These are phyloP conservation scores for Pseudonaja textilis DNA, from an alignment of 2,113 vertebrate genomes.

Conservation along the genomic window DNA sequence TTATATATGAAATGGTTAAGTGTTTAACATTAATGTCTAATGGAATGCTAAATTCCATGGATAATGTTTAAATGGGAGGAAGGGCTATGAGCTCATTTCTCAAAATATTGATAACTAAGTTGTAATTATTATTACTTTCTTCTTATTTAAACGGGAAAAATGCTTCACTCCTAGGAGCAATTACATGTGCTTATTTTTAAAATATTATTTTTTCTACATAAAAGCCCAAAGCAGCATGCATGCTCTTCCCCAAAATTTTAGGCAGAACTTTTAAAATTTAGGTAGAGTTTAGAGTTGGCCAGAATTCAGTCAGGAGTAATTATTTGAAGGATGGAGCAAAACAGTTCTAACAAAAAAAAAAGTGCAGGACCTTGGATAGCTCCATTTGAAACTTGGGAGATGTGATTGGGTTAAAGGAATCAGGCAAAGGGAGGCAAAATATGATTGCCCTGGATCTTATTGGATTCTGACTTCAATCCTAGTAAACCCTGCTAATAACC, in stretches of 20 bases:
- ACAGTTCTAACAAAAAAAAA: background rate
- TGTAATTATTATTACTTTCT: background rate
- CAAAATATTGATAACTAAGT: conserved; percentile 42
- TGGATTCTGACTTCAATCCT: background rate
- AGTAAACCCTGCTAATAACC: background rate
- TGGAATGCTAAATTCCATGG: conserved; percentile 48
- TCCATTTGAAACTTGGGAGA: background rate
- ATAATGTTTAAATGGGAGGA: conserved; percentile 49
- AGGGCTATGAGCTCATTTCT: conserved; percentile 46
- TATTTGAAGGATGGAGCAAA: background rate
- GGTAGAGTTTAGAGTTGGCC: background rate
- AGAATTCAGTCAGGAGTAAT: background rate
- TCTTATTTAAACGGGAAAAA: background rate
- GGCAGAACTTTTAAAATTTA: background rate
- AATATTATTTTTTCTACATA: background rate
- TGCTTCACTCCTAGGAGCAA: background rate
- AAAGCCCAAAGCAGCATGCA: background rate
- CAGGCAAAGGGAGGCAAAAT: background rate
- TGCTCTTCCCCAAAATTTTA: background rate
- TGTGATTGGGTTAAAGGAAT: background rate
- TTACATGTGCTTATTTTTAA: background rate
- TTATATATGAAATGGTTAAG: conserved; percentile 67
- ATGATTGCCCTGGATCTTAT: background rate
- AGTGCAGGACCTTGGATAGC: background rate
- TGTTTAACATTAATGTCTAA: conserved; percentile 62